Conservation (phyloP, 2,797 vertebrate genomes). For the Triplophysa bombifrons region DNA sequence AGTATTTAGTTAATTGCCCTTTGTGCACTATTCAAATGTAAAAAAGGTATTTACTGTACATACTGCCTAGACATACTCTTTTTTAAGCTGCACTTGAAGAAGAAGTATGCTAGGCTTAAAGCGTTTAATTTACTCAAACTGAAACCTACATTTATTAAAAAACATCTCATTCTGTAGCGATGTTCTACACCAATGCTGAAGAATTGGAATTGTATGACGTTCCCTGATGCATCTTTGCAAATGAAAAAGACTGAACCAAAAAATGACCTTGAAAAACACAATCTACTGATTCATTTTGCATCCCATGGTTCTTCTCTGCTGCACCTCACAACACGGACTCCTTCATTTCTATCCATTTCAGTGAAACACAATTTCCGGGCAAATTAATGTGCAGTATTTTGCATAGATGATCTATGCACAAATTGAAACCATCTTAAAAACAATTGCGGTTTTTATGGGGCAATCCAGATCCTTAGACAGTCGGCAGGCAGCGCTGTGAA, state of each 20-base stretch:
- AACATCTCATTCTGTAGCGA: background rate
- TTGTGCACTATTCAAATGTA: background rate
- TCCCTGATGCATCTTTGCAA: background rate
- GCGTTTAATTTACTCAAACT: too few relatives aligned
- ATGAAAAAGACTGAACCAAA: background rate
- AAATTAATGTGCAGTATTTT: background rate
- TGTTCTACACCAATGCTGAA: background rate
- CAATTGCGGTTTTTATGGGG: conserved; percentile 5
- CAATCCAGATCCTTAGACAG: background rate
- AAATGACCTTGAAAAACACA: conserved; percentile 1
- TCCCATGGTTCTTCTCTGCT: conserved; percentile 13
- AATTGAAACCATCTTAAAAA: conserved; percentile 22
- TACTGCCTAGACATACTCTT: background rate
- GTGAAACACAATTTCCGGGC: background rate
- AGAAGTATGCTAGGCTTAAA: background rate
- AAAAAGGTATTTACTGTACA: background rate
- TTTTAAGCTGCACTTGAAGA: background rate
- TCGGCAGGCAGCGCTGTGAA: conserved; percentile 49
- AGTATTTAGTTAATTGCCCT: background rate
- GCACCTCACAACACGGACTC: background rate
- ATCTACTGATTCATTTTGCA: conserved; percentile 24
- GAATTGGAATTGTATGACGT: background rate
- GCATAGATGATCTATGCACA: background rate
- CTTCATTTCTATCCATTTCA: conserved; percentile 1
- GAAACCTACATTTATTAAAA: conserved; percentile 6